Evolutionary conservation across 2,113 vertebrate species (phyloP), one percentile per base, ranked within the genome.

Genomic region (Colaptes auratus): DNA sequence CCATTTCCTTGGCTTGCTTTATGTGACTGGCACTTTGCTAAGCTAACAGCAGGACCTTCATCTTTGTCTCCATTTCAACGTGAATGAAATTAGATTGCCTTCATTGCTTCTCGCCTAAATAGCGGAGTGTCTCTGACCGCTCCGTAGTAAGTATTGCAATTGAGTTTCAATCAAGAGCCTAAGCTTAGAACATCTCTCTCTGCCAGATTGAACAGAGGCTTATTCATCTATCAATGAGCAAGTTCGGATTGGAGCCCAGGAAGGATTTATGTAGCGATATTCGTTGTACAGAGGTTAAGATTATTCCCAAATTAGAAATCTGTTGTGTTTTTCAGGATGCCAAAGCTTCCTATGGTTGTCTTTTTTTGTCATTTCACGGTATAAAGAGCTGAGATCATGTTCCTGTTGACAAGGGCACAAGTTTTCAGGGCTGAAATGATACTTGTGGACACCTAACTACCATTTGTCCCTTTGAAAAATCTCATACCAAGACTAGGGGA

Each of bases 391-490:
- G 48, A 50, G 20, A 25, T 61, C 0, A 2, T n/a, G n/a, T 75
- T 93, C 30, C 10, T 73, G 66, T 92, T 93, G 90, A 92, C 35
- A 86, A 65, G 86, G 39, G 35, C 59, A 46, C 3, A 13, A 90
- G 39, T 82, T 95, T 95, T 61, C 53, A 48, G 73, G 44, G 18
- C 66, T 86, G 83, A 88, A 94, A 58, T 70, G 21, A 31, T 93
- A 82, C 55, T 95, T 73, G 31, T 88, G 82, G 88, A 6, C 65
- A 84, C 55, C 64, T 80, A 93, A 88, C 88, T 90, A 82, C 84
- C 87, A 88, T 94, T 94, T 90, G 53, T 96, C 80, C 90, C 63
- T 95, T 90, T 96, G 94, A 97, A 95, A 95, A 95, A 95, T 96
- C 59, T 97, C 61, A 21, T 61, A 50, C 27, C 46, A 84, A 70